phyloP scores from a whole-genome alignment of 2,797 vertebrate genomes.

The Malurus splendens region DNA sequence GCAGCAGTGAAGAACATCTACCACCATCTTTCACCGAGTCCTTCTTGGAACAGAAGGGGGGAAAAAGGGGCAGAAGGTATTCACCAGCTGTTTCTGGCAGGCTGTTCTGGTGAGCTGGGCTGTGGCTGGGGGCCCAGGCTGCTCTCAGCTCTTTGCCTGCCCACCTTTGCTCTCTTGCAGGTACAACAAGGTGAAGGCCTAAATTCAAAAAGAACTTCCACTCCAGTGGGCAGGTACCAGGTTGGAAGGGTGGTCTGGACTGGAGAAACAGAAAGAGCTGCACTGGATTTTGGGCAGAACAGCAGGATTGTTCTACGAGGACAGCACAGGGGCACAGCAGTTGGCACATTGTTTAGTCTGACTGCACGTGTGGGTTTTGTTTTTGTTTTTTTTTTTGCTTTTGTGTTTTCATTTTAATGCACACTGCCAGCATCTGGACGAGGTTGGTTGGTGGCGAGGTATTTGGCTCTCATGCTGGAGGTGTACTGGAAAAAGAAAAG shows the following conservation, averaged over 20 bases:
- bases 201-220: conserved; percentile 16
- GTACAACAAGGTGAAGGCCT: not conserved
- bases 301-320: conserved; percentile 43
- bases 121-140: not conserved
- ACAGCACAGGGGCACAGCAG: conserved; percentile 45
- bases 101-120: not conserved
- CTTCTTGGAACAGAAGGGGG: not conserved
- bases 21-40: not conserved
- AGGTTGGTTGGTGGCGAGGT: conserved; percentile 91
- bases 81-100: not conserved
- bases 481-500: conserved; percentile 86
- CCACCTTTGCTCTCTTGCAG: not conserved
- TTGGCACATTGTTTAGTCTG: conserved; percentile 66
- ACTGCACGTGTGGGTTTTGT: conserved; percentile 38
- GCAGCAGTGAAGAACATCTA: not conserved
- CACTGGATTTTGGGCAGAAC: conserved; percentile 66
- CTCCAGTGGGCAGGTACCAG: conserved; percentile 10
- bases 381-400: not conserved
- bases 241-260: conserved; percentile 59
- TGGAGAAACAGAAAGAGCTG: conserved; percentile 63
- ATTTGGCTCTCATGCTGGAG: conserved; percentile 99
- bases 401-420: conserved; percentile 69
- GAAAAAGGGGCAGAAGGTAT: not conserved
- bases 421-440: conserved; percentile 83
- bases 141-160: not conserved